phyloP scores from a whole-genome alignment of 2,888 invertebrate species.

The Caenorhabditis japonica region DNA sequence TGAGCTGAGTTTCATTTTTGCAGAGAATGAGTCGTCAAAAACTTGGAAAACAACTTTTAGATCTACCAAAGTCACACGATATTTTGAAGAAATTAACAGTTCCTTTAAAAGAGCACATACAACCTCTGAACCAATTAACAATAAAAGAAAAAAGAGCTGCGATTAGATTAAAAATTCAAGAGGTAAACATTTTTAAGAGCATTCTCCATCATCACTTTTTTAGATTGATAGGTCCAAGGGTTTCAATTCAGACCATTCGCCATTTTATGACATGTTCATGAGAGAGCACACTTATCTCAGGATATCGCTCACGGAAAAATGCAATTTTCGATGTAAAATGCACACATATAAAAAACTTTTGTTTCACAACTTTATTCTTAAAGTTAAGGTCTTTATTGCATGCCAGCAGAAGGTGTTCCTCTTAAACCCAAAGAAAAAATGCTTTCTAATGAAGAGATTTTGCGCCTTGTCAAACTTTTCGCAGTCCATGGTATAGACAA shows the following conservation, averaged over 20 bases:
- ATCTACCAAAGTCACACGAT: constrained; percentile 19
- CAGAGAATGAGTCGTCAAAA: constrained; percentile 20
- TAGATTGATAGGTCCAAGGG: constrained; percentile 49
- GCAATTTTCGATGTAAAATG: constrained; percentile 93
- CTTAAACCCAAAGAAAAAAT: constrained; percentile 86
- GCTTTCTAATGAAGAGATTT: constrained; percentile 87
- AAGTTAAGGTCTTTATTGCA: constrained; percentile 84
- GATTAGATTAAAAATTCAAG: constrained; percentile 22
- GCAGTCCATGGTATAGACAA: constrained; percentile 90
- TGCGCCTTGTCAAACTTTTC: constrained; percentile 86
- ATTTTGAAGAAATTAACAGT: constrained; percentile 24
- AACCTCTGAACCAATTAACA: constrained; percentile 14
- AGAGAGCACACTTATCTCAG: constrained; percentile 92
- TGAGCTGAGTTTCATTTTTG: neutral
- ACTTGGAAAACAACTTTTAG: constrained; percentile 18
- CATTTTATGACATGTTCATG: constrained; percentile 87
- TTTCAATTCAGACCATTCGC: constrained; percentile 18
- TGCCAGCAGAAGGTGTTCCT: constrained; percentile 94
- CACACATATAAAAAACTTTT: neutral
- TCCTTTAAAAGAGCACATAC: constrained; percentile 32
- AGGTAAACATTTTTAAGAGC: constrained; percentile 7
- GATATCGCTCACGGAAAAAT: constrained; percentile 94
- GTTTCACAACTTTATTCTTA: neutral
- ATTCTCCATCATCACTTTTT: neutral
- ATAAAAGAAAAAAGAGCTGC: constrained; percentile 26